Conservation (phyloP, 2,797 vertebrate species). For the Alauda arvensis region DNA sequence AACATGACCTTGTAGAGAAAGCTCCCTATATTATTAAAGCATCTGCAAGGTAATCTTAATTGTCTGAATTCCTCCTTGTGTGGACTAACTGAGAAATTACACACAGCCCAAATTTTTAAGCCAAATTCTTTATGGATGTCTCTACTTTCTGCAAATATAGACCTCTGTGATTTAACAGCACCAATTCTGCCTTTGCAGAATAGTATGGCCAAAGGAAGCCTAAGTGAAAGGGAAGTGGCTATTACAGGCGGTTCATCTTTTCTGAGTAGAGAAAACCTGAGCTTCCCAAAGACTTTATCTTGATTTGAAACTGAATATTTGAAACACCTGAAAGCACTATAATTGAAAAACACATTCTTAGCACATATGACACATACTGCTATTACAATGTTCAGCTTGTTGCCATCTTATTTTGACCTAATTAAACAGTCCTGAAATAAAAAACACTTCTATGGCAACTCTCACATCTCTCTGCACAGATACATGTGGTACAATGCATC, state of each 20-base stretch:
- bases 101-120: not conserved
- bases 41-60: not conserved
- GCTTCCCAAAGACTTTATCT: not conserved
- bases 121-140: not conserved
- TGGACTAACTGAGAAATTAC: not conserved
- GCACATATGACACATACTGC: not conserved
- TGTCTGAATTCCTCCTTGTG: not conserved
- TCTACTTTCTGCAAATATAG: not conserved
- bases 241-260: not conserved
- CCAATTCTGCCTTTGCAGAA: not conserved
- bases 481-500: not conserved
- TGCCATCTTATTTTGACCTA: not conserved
- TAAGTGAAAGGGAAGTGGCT: not conserved
- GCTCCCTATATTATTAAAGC: not conserved
- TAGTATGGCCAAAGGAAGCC: not conserved
- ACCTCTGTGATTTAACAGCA: not conserved
- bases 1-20: not conserved
- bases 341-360: not conserved
- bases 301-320: not conserved
- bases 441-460: not conserved
- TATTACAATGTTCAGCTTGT: not conserved
- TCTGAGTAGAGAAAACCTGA: not conserved
- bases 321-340: not conserved
- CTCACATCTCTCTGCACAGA: not conserved
- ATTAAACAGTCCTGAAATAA: not conserved